Conservation (phyloP, 2,888 invertebrate genomes). For the Scaptomyza flava region DNA sequence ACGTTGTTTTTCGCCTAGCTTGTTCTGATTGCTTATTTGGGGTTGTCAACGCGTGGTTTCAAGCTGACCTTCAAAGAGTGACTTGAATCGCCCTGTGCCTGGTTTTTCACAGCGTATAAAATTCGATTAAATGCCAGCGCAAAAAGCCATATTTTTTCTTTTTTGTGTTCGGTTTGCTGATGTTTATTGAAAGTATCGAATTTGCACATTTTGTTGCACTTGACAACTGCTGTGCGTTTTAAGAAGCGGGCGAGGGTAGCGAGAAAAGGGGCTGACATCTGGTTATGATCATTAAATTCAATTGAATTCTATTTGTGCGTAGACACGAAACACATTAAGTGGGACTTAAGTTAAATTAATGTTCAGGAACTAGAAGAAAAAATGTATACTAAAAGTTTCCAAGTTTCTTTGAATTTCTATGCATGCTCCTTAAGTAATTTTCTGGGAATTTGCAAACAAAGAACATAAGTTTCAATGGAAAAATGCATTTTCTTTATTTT, state of each 20-base stretch:
- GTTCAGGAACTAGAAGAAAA: too few species aligned
- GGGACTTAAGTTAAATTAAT: too few species aligned
- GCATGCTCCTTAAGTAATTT: too few species aligned
- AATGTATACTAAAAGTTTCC: too few species aligned
- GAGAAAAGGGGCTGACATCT: background rate
- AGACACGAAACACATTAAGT: background rate
- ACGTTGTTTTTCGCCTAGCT: constrained; percentile 21
- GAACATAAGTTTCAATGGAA: too few species aligned
- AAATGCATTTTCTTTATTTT: too few species aligned
- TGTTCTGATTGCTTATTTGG: background rate
- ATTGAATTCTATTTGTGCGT: constrained; percentile 13
- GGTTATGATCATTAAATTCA: constrained; percentile 31
- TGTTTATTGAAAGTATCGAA: constrained; percentile 19
- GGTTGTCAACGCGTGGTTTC: constrained; percentile 9
- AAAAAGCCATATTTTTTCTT: background rate
- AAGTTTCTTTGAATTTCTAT: too few species aligned
- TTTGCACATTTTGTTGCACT: constrained; percentile 7
- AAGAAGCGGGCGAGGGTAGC: background rate
- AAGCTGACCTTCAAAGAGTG: constrained; percentile 31
- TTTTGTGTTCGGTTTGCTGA: background rate
- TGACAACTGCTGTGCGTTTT: background rate
- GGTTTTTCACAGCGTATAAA: background rate
- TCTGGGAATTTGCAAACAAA: too few species aligned
- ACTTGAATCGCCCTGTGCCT: constrained; percentile 23
- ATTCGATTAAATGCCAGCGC: too few species aligned